Evolutionary conservation across 2,888 invertebrate species (phyloP), one percentile per base, ranked within the genome.

Genomic region (Ormyrus nitidulus): DNA sequence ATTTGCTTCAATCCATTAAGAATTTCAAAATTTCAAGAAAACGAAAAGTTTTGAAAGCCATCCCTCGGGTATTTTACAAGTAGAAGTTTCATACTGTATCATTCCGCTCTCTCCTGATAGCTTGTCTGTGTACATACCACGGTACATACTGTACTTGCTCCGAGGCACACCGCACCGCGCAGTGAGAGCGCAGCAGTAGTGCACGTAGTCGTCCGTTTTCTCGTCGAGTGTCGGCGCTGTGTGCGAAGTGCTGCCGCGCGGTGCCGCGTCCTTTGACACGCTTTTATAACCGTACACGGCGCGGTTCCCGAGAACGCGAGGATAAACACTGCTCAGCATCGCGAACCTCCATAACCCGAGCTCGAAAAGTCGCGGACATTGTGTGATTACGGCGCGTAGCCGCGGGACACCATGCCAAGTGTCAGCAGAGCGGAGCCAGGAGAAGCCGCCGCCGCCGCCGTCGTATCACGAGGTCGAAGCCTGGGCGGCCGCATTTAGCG

Each of bases 231-330:
- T 59, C 46, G 69, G 10, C 49, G 58, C 49, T 13, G 58, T 58
- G 66, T 46, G 56, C 11, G 34, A 34, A 34, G 58, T 11, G 48
- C n/a, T 11, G 49, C 44, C 51, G 83, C 84, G 79, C 83, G 77
- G 34, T 34, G 85, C 85, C 85, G 86, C 86, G 86, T 86, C 86
- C 86, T 86, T 86, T 86, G 86, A 86, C 86, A 86, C 86, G 86
- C 86, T 86, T 77, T 85, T 85, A 85, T 58, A 77, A 62, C 62
- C 76, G 76, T 62, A 61, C 75, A 61, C 56, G 48, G 51, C 61
- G 58, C 46, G 69, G 34, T 34, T 34, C 34, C 34, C 34, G 34
- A 34, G 34, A 34, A 34, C 34, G 34, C 49, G 19, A 58, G n/a
- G 70, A 77, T 70, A 77, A 76, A 69, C 76, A 76, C 53, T 11